A percentile compares a stretch with the other conserved stretches of the same genome.
These are phyloP conservation scores for Himantopus leucocephalus DNA, from an alignment of 2,113 vertebrate species.

Conservation along the genomic window DNA sequence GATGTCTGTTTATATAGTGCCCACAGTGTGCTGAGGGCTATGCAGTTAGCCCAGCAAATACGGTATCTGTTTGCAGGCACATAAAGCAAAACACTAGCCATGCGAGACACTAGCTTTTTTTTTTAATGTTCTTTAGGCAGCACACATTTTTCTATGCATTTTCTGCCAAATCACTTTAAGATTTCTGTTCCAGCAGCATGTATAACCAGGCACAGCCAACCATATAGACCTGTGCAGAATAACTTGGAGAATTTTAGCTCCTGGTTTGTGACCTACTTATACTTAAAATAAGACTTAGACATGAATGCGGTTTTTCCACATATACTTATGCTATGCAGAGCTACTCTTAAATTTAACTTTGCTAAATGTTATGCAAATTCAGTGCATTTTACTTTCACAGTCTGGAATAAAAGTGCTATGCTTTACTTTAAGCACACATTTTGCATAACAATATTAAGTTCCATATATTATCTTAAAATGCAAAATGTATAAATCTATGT, in stretches of 20 bases:
- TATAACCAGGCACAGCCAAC: neutral
- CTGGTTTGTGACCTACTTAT: neutral
- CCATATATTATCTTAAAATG: conserved; percentile 45
- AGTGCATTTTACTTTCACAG: neutral
- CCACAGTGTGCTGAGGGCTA: neutral
- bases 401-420: neutral
- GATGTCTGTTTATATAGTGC: neutral
- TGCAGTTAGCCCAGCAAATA: neutral
- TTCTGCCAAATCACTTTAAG: neutral
- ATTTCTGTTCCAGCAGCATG: neutral
- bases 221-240: neutral
- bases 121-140: neutral
- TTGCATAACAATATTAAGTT: conserved; percentile 46
- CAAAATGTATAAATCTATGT: conserved; percentile 4
- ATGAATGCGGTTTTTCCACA: neutral
- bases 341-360: conserved; percentile 12
- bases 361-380: conserved; percentile 48
- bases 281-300: neutral
- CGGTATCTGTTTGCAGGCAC: neutral
- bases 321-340: neutral
- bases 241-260: neutral
- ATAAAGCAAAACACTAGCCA: neutral
- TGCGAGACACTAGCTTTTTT: neutral
- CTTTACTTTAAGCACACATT: conserved; percentile 26
- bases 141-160: neutral